phyloP scores from a whole-genome alignment of 2,797 vertebrate species.

The Carduelis carduelis region DNA sequence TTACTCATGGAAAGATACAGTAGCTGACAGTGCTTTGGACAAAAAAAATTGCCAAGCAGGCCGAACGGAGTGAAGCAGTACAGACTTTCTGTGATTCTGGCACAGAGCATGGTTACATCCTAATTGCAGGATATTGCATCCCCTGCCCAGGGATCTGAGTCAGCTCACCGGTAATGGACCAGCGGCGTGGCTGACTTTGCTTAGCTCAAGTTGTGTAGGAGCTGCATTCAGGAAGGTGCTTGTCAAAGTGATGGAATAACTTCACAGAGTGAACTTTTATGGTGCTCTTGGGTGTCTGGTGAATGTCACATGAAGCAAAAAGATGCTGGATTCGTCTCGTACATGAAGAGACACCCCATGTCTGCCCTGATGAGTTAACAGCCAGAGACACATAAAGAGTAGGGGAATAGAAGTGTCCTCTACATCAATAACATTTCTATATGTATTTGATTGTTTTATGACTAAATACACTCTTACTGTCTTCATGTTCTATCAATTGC shows the following conservation, averaged over 20 bases:
- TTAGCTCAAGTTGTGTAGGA: background rate
- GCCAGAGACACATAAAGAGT: background rate
- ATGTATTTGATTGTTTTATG: background rate
- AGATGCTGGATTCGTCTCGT: background rate
- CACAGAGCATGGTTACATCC: background rate
- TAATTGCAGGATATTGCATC: background rate
- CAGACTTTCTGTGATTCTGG: background rate
- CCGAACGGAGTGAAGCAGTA: background rate
- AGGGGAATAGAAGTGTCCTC: background rate
- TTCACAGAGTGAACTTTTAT: background rate
- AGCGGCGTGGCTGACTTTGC: background rate
- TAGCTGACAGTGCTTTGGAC: background rate
- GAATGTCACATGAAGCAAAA: background rate
- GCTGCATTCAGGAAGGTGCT: background rate
- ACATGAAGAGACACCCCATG: fast-evolving
- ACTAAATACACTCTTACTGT: background rate
- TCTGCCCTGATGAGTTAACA: background rate
- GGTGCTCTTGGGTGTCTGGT: background rate
- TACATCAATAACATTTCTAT: background rate
- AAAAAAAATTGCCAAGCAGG: background rate
- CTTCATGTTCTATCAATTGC: background rate
- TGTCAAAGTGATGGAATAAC: background rate
- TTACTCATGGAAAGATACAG: background rate
- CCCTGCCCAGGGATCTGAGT: constrained; percentile 4
- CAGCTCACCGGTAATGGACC: background rate